Base-by-base conservation (phyloP, 1,140 invertebrate genomes). In the Sitodiplosis mosellana region DNA sequence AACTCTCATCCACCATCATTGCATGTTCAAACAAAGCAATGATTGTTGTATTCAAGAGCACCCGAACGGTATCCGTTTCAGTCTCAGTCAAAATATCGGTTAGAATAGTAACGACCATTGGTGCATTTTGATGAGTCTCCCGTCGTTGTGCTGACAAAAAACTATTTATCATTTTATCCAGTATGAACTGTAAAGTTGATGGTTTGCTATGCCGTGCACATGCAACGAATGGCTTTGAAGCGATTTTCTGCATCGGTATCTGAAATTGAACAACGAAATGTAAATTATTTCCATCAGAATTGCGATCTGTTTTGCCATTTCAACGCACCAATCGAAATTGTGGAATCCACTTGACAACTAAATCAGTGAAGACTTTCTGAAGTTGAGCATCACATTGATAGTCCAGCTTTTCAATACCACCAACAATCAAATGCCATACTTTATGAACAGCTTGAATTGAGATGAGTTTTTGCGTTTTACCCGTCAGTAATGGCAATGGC, bases 1-100 rank as follows among this genome's bases (percentile, higher is more conserved):
- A 59, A 42, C 57, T 54, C 38, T 64, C 62, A 18, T 61, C 61
- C 2, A 61, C 56, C 47, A 64, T 59, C 62, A 64, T 64, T 0
- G 60, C 40, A 33, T 61, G 60, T 51, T 64, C 62, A 40, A 49
- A 54, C 12, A 56, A 47, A 0, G 57, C 6, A 4, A 43, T 43
- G 4, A 21, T 12, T 21, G n/a, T 18, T 3, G 27, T 27, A 27
- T 27, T 27, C 27, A 27, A 27, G 3, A 27, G 10, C 10, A 27
- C 27, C 3, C 27, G 27, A 27, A 27, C 27, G 10, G 10, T 27
- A 5, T 27, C 27, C 3, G 27, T 27, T 27, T 27, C 27, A 27
- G 27, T 10, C 3, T 27, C 27, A 10, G 4, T 10, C 27, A 27
- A 27, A 10, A 27, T 27, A 5, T 27, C 27, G 10, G 4, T 27